phyloP scores from a whole-genome alignment of 2,797 vertebrate species.

The Tokudaia tokunoshimensis region DNA sequence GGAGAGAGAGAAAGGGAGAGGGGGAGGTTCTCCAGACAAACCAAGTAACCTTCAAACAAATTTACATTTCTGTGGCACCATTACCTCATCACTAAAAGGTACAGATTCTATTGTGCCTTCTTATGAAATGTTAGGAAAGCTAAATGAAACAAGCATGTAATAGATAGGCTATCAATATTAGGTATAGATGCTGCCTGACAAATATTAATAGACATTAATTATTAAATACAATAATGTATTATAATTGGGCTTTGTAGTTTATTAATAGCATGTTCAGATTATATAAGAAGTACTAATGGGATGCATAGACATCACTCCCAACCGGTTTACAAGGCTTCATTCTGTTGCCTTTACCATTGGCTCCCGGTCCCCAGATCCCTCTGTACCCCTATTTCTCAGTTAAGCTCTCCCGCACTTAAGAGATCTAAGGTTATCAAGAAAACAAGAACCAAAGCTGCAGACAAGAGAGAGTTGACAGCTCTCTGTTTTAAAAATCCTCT shows the following conservation, averaged over 20 bases:
- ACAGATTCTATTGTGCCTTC: background rate
- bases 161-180: conserved; percentile 8
- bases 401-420: background rate
- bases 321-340: background rate
- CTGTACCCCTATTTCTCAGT: background rate
- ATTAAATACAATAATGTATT: conserved; percentile 48
- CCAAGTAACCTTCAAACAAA: background rate
- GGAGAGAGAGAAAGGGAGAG: rapidly evolving
- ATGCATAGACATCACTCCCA: background rate
- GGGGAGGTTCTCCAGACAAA: background rate
- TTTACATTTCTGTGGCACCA: background rate
- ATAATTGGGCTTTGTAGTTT: conserved; percentile 9
- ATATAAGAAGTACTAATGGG: background rate
- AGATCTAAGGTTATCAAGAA: conserved; percentile 47
- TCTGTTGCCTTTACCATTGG: background rate
- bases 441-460: conserved; percentile 78
- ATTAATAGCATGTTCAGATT: conserved; percentile 10
- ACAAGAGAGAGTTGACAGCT: conserved; percentile 61
- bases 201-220: conserved; percentile 5
- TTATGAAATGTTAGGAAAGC: conserved; percentile 9
- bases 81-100: background rate
- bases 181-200: background rate
- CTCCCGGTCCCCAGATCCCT: background rate
- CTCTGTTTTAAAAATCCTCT: conserved; percentile 59
- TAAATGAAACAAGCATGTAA: background rate